phyloP scores from a whole-genome alignment of 2,113 vertebrate species.

The Phocoena sinus region DNA sequence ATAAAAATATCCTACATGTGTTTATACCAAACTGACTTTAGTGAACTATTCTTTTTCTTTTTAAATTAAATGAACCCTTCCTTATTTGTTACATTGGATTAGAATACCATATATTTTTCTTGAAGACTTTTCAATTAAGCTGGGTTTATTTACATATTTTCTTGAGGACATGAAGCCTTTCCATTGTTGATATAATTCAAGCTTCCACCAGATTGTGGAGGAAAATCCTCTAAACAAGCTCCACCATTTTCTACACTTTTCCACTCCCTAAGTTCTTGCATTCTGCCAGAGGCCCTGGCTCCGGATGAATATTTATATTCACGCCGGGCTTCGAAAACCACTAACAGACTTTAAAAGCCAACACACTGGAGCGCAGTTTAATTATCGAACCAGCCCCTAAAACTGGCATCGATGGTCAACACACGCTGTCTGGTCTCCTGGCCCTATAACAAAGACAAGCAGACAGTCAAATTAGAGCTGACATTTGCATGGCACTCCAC shows the following conservation, averaged over 20 bases:
- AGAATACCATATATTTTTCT: background rate
- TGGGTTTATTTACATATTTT: constrained; percentile 17
- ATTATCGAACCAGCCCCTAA: background rate
- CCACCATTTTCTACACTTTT: background rate
- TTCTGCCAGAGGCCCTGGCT: background rate
- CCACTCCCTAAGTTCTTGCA: background rate
- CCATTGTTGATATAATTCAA: background rate
- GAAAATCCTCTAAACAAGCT: background rate
- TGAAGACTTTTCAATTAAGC: background rate
- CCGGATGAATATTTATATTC: constrained; percentile 37
- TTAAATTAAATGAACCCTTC: background rate
- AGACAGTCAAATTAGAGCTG: background rate
- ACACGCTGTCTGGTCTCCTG: background rate
- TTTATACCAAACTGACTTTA: background rate
- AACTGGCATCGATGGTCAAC: background rate
- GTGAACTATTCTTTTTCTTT: background rate
- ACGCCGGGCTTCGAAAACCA: background rate
- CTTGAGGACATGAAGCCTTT: background rate
- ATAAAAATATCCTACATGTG: background rate
- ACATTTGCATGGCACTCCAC: background rate
- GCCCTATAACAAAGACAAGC: background rate
- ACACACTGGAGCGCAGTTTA: background rate
- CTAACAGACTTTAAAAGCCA: background rate
- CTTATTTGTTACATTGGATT: background rate
- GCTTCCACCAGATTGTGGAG: background rate